phyloP scores from a whole-genome alignment of 2,797 vertebrate species.

The Scolopax bukidnonensis region DNA sequence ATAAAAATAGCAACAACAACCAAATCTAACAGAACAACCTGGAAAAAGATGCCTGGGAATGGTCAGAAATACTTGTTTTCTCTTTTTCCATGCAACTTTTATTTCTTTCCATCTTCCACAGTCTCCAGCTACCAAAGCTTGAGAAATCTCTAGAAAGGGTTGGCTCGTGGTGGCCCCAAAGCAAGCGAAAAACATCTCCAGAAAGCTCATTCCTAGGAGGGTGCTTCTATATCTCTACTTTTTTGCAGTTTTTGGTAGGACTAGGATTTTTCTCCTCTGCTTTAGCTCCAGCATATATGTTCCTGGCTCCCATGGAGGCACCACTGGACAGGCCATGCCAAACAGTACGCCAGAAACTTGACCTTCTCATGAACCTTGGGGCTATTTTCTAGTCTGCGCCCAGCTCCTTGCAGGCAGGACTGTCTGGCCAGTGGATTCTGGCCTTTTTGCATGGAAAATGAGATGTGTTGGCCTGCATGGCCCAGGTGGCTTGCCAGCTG shows the following conservation, averaged over 20 bases:
- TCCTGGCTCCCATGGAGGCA: conserved; percentile 15
- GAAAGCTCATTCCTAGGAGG: neutral
- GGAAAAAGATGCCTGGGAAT: neutral
- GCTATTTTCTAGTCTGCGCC: neutral
- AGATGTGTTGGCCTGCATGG: neutral
- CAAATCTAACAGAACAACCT: neutral
- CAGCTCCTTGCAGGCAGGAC: conserved; percentile 19
- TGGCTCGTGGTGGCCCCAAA: neutral
- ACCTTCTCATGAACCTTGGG: neutral
- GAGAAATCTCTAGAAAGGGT: neutral
- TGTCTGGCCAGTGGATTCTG: conserved; percentile 36
- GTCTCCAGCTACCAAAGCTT: neutral
- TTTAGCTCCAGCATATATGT: neutral
- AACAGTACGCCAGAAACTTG: neutral
- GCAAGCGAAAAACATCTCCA: neutral
- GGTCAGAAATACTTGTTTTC: neutral
- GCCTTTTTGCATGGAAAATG: conserved; percentile 37
- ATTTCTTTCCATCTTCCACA: rapidly evolving
- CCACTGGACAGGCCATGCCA: neutral
- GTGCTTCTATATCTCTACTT: rapidly evolving
- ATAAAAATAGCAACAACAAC: neutral
- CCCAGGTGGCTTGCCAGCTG: neutral
- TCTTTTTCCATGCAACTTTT: neutral
- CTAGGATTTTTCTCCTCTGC: neutral
- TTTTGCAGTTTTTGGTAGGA: neutral